Evolutionary conservation across 2,113 vertebrate genomes (phyloP).

Genomic region (Ceratotherium simum): DNA sequence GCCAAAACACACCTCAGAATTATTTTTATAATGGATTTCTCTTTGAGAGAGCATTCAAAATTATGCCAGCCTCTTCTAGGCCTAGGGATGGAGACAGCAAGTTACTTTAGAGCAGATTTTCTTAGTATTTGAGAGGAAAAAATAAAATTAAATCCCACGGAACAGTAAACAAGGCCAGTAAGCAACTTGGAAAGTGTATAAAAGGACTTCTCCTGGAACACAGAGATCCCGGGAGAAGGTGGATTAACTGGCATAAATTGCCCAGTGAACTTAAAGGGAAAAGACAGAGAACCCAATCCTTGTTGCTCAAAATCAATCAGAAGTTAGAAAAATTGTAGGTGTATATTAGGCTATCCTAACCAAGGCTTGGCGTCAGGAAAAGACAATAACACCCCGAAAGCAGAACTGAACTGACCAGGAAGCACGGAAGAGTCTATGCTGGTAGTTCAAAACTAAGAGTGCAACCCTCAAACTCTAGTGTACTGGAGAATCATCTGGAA

Average conservation of each 20-base stretch:
- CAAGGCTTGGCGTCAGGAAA: background rate
- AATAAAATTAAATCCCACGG: background rate
- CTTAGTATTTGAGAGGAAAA: background rate
- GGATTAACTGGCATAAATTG: background rate
- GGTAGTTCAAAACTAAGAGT: background rate
- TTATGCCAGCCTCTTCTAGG: background rate
- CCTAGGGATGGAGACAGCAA: background rate
- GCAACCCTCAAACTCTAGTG: background rate
- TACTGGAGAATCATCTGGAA: background rate
- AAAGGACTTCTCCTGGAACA: background rate
- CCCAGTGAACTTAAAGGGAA: background rate
- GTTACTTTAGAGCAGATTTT: background rate
- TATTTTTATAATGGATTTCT: background rate
- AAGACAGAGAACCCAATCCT: background rate
- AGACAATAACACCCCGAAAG: background rate
- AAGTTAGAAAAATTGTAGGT: background rate
- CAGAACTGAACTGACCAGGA: background rate
- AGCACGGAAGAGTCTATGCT: background rate
- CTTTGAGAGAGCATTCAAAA: conserved; percentile 35
- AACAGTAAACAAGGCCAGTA: background rate
- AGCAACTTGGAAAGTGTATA: background rate
- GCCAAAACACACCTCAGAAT: conserved; percentile 13
- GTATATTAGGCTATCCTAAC: background rate
- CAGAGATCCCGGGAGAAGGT: background rate
- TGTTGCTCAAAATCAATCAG: background rate